phyloP scores from a whole-genome alignment of 2,113 vertebrate genomes.

The Leiothrix lutea region DNA sequence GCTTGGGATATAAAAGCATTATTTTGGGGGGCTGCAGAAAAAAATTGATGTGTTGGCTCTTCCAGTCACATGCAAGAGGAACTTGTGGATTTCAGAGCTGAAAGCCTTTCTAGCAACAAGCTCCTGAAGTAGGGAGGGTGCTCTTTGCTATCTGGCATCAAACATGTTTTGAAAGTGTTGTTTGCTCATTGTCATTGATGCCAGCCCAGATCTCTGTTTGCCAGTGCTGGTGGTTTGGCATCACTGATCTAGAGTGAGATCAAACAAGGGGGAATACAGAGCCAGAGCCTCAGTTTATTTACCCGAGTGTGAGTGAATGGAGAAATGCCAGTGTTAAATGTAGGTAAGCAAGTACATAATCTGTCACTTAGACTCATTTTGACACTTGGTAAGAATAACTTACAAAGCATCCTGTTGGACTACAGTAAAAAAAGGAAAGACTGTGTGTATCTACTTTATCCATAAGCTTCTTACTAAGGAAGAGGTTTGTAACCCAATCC shows the following conservation, averaged over 20 bases:
- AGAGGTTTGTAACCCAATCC: background rate
- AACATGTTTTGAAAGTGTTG: slow-evolving; percentile 51
- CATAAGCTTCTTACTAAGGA: background rate
- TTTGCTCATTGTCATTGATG: slow-evolving; percentile 56
- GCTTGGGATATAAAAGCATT: background rate
- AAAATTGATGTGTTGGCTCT: background rate
- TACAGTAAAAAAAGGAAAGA: slow-evolving; percentile 10
- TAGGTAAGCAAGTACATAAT: slow-evolving; percentile 61
- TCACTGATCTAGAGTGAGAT: slow-evolving; percentile 44
- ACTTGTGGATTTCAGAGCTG: background rate
- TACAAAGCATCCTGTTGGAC: slow-evolving; percentile 33
- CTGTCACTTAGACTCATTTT: slow-evolving; percentile 58
- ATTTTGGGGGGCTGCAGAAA: background rate
- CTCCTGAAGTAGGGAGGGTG: slow-evolving; percentile 16
- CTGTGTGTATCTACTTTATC: background rate
- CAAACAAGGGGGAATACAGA: slow-evolving; percentile 18
- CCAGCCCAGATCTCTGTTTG: slow-evolving; percentile 45
- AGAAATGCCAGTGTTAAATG: slow-evolving; percentile 52
- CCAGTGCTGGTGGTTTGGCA: slow-evolving; percentile 63
- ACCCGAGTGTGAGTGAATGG: slow-evolving; percentile 35
- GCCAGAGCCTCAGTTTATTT: slow-evolving; percentile 62
- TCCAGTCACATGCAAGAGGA: background rate
- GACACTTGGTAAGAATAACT: slow-evolving; percentile 46
- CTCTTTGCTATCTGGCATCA: slow-evolving; percentile 49
- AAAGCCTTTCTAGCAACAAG: background rate